Evolutionary conservation across 2,888 invertebrate genomes (phyloP), one percentile per base, ranked within the genome.

Genomic region (Prostheceraeus crozeri): DNA sequence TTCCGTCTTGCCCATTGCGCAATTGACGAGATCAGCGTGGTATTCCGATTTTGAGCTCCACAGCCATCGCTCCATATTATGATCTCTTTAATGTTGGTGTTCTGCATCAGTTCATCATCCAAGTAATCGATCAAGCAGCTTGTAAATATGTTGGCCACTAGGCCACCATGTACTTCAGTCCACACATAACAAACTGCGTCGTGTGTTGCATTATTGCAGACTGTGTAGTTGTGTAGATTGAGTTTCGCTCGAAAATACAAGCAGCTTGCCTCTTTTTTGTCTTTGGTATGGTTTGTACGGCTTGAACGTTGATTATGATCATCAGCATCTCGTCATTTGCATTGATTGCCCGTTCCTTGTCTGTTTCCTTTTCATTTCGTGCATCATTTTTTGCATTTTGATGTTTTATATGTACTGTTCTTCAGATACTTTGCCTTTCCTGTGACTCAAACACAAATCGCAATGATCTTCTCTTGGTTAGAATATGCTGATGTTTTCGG

Each of bases 61-160:
- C 48, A 48, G 4, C 48, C 48, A 48, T 48, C 23, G 23, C 48
- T 48, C 48, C 48, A 48, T 19, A 48, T 48, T n/a, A 48, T 4
- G 14, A 48, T 48, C 14, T 6, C 19, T 4, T 40, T 6, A 40
- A 40, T 19, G n/a, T 4, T 4, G 48, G 19, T 23, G 10, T 10
- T 11, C n/a, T 33, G 10, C n/a, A 11, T n/a, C n/a, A 10, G 33
- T n/a, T 40, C 16, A 14, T 40, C 40, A 14, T 48, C 14, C 4
- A 48, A 6, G 28, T 48, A 16, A 30, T 48, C 48, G 14, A 48
- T 48, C 4, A 48, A 30, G 23, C 48, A 48, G 23, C 25, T 28
- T 4, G 48, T 48, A 48, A 48, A 48, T 6, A 48, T 21, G 23
- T 30, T 48, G 14, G 48, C 48, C 8, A 48, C 48, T 4, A 16